Conservation (phyloP, 2,113 vertebrate species). For the Desmodus rotundus region DNA sequence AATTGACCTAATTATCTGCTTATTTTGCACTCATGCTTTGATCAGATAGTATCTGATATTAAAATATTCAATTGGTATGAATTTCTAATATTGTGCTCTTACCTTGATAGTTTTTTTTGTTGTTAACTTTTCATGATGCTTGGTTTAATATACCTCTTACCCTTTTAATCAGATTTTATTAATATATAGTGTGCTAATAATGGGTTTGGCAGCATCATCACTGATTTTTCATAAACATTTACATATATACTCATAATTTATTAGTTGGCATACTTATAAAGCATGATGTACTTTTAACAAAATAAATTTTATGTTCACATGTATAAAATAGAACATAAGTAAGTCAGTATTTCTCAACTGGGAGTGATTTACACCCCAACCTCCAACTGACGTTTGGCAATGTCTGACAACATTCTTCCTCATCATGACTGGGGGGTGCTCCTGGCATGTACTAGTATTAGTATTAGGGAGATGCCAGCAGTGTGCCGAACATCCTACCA, state of each 20-base stretch:
- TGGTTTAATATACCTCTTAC: not conserved
- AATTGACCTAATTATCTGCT: slow-evolving; percentile 13
- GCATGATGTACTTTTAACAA: not conserved
- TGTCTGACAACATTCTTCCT: not conserved
- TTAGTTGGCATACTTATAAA: not conserved
- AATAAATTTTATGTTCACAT: not conserved
- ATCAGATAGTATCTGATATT: not conserved
- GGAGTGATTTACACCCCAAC: not conserved
- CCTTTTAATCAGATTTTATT: not conserved
- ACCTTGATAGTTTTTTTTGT: not conserved
- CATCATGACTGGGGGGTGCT: not conserved
- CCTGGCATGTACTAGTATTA: not conserved
- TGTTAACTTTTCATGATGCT: not conserved
- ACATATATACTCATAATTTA: not conserved
- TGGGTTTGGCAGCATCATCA: not conserved
- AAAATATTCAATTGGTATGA: not conserved
- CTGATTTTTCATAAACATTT: not conserved
- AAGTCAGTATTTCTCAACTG: not conserved
- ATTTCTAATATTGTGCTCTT: not conserved
- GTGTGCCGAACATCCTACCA: not conserved
- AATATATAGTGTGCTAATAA: not conserved
- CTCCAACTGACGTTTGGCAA: not conserved
- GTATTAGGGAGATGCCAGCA: not conserved
- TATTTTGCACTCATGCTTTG: not conserved
- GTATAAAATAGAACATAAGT: not conserved